Percentiles rank a stretch among this genome's conserved stretches.
phyloP scores from a whole-genome alignment of 2,797 vertebrate genomes.

The Eurystomus glaucurus region DNA sequence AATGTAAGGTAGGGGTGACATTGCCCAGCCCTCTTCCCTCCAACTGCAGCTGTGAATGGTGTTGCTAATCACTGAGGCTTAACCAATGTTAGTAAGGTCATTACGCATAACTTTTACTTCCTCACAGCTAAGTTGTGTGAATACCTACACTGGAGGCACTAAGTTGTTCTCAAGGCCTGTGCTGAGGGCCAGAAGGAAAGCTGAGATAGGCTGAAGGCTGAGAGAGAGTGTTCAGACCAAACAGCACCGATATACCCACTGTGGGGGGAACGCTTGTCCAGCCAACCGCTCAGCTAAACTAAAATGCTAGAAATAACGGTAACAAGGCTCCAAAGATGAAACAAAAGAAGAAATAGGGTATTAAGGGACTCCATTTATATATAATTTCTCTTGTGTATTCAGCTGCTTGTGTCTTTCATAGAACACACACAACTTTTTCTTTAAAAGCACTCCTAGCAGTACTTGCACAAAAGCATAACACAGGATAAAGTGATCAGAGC shows the following conservation, averaged over 20 bases:
- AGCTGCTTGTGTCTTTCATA: slow-evolving; percentile 30
- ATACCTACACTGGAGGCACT: rapidly evolving
- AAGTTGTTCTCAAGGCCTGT: neutral
- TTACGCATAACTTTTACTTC: neutral
- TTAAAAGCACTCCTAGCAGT: slow-evolving; percentile 39
- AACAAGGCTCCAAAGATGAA: neutral
- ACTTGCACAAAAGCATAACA: slow-evolving; percentile 48
- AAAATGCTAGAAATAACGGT: neutral
- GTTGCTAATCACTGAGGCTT: neutral
- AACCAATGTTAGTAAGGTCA: neutral
- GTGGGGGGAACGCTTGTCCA: neutral
- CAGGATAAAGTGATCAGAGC: slow-evolving; percentile 47
- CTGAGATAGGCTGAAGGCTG: neutral
- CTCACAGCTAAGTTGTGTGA: neutral
- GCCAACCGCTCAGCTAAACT: neutral
- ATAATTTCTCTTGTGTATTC: slow-evolving; percentile 38
- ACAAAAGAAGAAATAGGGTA: slow-evolving; percentile 4
- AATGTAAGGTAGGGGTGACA: rapidly evolving
- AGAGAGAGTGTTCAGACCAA: rapidly evolving
- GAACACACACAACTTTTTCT: slow-evolving; percentile 10
- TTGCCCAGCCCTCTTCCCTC: neutral
- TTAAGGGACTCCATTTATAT: neutral
- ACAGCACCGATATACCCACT: rapidly evolving
- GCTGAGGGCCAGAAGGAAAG: neutral
- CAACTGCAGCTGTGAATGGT: neutral